Conservation (phyloP, 2,888 invertebrate genomes). For the Meliscaeva auricollis region DNA sequence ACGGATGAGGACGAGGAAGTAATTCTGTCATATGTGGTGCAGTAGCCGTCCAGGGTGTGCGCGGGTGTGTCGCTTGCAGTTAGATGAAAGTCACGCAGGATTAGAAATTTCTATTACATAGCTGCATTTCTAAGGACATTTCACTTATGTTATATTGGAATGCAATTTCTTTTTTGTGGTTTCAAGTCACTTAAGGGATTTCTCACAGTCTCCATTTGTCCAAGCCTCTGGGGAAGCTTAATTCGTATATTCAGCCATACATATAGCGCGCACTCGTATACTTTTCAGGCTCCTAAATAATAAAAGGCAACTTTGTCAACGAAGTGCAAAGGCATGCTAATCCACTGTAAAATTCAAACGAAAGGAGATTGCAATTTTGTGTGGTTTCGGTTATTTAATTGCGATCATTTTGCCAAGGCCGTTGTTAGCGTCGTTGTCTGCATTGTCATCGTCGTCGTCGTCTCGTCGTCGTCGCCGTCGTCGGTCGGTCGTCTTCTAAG, state of each 20-base stretch:
- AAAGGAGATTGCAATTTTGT: conserved; percentile 64
- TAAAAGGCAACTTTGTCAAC: conserved; percentile 16
- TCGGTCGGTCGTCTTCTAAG: neutral
- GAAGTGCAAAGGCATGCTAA: conserved; percentile 40
- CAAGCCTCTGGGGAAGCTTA: conserved; percentile 4
- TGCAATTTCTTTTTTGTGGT: conserved; percentile 64
- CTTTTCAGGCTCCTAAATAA: neutral
- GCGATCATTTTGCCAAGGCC: conserved; percentile 61
- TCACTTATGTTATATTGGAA: conserved; percentile 65
- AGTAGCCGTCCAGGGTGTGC: neutral
- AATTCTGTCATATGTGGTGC: conserved; percentile 56
- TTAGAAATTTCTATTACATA: conserved; percentile 41
- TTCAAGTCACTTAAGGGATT: conserved; percentile 67
- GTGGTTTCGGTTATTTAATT: conserved; percentile 74
- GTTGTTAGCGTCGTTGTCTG: neutral
- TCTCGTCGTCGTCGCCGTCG: neutral
- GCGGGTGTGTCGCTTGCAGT: conserved; percentile 39
- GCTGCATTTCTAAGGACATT: conserved; percentile 58
- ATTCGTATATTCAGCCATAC: neutral
- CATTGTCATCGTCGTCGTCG: neutral
- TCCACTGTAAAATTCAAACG: conserved; percentile 65
- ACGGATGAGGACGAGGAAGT: conserved; percentile 47
- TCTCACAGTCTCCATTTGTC: conserved; percentile 51
- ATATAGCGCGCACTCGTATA: neutral
- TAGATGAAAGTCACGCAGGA: conserved; percentile 61